Conservation (phyloP, 2,113 vertebrate genomes). For the Aegotheles bennettii region DNA sequence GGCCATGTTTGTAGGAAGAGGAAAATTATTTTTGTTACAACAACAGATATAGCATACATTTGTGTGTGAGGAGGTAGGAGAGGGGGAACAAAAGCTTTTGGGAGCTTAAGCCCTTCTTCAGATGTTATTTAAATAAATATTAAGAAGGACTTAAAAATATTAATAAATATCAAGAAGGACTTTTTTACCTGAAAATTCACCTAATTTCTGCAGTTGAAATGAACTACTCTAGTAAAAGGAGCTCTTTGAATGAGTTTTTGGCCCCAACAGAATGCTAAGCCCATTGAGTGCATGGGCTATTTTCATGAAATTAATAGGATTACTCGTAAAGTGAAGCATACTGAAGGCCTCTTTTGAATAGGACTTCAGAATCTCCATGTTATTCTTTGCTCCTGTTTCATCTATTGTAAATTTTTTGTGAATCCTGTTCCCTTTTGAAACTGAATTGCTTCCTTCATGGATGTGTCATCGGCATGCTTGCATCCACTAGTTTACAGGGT, state of each 20-base stretch:
- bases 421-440: background rate
- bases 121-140: background rate
- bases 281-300: accelerated
- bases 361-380: background rate
- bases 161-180: background rate
- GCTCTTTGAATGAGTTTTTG: background rate
- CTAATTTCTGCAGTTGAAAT: background rate
- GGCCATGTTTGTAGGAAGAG: background rate
- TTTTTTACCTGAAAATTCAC: background rate
- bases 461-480: accelerated
- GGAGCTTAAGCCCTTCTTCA: background rate
- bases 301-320: background rate
- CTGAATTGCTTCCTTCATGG: background rate
- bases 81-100: background rate
- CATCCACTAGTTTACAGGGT: background rate
- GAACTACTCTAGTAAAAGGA: background rate
- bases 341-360: accelerated
- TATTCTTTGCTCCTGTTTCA: background rate
- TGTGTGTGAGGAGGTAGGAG: background rate
- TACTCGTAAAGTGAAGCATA: background rate
- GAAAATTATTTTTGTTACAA: background rate
- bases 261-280: background rate
- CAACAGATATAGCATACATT: accelerated
- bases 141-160: no score
- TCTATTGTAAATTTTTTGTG: accelerated